These are phyloP conservation scores for Parauchenoglanis ngamensis DNA, from an alignment of 2,797 vertebrate species.

Conservation along the genomic window DNA sequence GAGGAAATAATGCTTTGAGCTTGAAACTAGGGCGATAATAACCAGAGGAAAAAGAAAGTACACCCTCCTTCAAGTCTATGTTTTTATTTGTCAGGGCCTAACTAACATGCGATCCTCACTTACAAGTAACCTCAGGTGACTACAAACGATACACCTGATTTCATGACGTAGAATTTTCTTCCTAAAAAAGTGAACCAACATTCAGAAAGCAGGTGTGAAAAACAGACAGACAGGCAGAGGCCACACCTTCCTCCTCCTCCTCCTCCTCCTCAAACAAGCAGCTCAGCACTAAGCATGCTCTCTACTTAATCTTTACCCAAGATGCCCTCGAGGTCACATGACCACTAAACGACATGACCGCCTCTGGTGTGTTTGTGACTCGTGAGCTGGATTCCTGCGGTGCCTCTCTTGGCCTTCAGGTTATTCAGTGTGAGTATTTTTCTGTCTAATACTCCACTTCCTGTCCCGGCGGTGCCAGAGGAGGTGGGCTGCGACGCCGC, in stretches of 20 bases:
- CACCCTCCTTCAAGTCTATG: no score
- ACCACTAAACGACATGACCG: neutral
- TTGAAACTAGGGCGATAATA: no score
- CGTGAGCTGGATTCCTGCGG: neutral
- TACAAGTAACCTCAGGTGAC: neutral
- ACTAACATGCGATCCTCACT: neutral
- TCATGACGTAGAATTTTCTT: neutral
- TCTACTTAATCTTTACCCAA: neutral
- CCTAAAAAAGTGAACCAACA: neutral
- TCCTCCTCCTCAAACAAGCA: neutral
- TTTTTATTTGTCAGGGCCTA: neutral
- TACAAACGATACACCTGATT: neutral
- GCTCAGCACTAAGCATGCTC: neutral
- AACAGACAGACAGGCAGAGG: neutral
- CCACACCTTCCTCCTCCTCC: neutral
- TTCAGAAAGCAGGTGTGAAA: neutral
- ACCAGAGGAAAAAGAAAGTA: no score
- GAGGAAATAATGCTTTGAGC: neutral
- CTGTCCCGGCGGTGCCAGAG: neutral
- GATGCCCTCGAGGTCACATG: neutral
- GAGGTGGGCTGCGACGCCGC: slow-evolving; percentile 4
- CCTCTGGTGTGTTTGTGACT: slow-evolving; percentile 8
- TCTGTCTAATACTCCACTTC: slow-evolving; percentile 7
- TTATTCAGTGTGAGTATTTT: neutral
- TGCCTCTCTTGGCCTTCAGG: neutral